Percentiles rank a stretch among this genome's conserved stretches.
phyloP scores from a whole-genome alignment of 2,888 invertebrate species.

The Andricus curvator region DNA sequence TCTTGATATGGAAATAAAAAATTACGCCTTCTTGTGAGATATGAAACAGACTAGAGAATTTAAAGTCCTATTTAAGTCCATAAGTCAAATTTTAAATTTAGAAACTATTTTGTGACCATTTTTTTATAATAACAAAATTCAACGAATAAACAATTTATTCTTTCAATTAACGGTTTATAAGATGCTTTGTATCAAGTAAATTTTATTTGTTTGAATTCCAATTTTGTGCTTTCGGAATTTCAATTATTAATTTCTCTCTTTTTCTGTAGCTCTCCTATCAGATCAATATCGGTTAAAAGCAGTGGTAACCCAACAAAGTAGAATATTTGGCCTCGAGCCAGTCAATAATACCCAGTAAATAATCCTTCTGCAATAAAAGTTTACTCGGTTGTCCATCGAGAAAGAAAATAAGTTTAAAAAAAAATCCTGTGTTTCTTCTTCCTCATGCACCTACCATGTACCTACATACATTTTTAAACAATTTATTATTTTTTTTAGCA shows the following conservation, averaged over 20 bases:
- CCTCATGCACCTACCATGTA: no score
- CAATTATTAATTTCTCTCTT: not conserved
- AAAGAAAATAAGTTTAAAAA: not conserved
- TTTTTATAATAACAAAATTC: no score
- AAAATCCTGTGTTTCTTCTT: no score
- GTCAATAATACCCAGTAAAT: not conserved
- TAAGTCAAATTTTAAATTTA: not conserved
- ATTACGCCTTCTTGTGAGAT: not conserved
- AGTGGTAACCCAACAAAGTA: not conserved
- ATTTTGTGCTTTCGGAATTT: not conserved
- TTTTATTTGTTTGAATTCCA: not conserved
- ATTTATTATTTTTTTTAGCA: no score
- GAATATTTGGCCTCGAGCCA: not conserved
- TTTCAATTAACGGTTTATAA: no score
- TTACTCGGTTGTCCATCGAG: not conserved
- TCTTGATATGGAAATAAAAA: constrained; percentile 10
- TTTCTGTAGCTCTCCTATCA: not conserved
- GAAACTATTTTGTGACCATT: no score
- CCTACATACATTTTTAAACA: no score
- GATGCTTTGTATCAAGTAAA: no score
- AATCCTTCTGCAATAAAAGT: not conserved
- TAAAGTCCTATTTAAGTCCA: not conserved
- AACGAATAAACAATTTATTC: no score
- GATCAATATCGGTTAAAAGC: not conserved
- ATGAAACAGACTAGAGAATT: not conserved